Evolutionary conservation across 1,140 invertebrate species (phyloP).

Genomic region (Leptoteleia sp.): DNA sequence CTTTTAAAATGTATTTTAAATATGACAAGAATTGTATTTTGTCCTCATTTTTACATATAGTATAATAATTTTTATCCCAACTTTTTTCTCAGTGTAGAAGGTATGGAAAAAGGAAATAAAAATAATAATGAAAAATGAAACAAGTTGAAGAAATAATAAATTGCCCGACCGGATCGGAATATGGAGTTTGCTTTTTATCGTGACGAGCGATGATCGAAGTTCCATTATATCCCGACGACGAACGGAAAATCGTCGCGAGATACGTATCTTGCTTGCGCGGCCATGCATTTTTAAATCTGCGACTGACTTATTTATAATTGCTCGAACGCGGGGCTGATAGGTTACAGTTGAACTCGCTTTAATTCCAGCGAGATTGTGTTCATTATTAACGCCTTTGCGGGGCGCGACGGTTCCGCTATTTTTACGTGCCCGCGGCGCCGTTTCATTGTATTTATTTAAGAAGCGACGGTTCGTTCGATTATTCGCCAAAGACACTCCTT

Average conservation of each 20-base stretch:
- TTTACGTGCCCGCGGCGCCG: not conserved
- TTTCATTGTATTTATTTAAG: slow-evolving; percentile 35
- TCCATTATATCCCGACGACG: slow-evolving; percentile 2
- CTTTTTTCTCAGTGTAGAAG: too few relatives aligned
- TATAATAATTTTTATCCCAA: too few relatives aligned
- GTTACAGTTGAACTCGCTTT: slow-evolving; percentile 19
- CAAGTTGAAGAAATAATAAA: too few relatives aligned
- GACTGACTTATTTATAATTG: slow-evolving; percentile 17
- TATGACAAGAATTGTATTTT: too few relatives aligned
- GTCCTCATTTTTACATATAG: too few relatives aligned
- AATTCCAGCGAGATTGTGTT: slow-evolving; percentile 9
- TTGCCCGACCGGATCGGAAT: too few relatives aligned
- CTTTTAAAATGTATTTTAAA: too few relatives aligned
- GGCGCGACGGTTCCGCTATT: slow-evolving; percentile 1
- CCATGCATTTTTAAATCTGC: slow-evolving; percentile 14
- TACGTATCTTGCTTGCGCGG: not conserved
- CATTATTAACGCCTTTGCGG: slow-evolving; percentile 9
- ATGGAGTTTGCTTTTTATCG: too few relatives aligned
- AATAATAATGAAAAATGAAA: too few relatives aligned
- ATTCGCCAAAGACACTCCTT: slow-evolving; percentile 17
- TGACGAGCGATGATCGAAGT: not conserved
- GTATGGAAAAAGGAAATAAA: too few relatives aligned
- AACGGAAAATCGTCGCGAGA: not conserved
- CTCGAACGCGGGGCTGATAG: not conserved
- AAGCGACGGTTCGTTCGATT: slow-evolving; percentile 33